Conservation (phyloP, 2,888 invertebrate genomes). For the Lobophora halterata region DNA sequence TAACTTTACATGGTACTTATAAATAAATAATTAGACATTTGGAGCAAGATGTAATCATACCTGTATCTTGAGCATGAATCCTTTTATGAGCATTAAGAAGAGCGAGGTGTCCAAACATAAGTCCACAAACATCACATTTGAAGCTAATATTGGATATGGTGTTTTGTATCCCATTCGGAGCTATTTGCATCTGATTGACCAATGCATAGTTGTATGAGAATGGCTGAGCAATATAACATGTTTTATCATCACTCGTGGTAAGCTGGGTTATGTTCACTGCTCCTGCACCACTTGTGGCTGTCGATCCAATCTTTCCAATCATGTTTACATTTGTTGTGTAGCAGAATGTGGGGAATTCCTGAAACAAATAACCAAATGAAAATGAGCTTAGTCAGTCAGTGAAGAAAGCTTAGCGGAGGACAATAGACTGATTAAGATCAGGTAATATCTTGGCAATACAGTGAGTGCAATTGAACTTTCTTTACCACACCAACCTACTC, state of each 20-base stretch:
- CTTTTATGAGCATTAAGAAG: conserved; percentile 93
- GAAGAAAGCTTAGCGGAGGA: no score
- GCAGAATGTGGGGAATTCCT: conserved; percentile 87
- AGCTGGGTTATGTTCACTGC: conserved; percentile 87
- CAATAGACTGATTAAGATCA: no score
- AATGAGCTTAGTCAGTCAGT: conserved; percentile 2
- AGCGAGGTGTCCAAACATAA: conserved; percentile 91
- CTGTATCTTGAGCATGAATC: conserved; percentile 85
- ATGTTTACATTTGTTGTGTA: conserved; percentile 85
- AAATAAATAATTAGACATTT: background rate
- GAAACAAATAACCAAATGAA: conserved; percentile 28
- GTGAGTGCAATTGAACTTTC: no score
- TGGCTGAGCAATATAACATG: conserved; percentile 88
- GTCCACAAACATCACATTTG: conserved; percentile 93
- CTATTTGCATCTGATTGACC: conserved; percentile 92
- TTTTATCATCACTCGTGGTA: conserved; percentile 83
- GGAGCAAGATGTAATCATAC: conserved; percentile 37
- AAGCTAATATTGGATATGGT: conserved; percentile 91
- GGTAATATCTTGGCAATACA: no score
- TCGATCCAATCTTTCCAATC: conserved; percentile 82
- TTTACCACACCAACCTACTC: no score
- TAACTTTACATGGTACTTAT: background rate
- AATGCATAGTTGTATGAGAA: conserved; percentile 91
- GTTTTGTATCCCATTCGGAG: conserved; percentile 84
- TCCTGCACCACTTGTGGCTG: conserved; percentile 58